A percentile compares a stretch with the other conserved stretches of the same genome.
These are phyloP conservation scores for Cephonodes hylas DNA, from an alignment of 2,888 invertebrate genomes.

Conservation along the genomic window DNA sequence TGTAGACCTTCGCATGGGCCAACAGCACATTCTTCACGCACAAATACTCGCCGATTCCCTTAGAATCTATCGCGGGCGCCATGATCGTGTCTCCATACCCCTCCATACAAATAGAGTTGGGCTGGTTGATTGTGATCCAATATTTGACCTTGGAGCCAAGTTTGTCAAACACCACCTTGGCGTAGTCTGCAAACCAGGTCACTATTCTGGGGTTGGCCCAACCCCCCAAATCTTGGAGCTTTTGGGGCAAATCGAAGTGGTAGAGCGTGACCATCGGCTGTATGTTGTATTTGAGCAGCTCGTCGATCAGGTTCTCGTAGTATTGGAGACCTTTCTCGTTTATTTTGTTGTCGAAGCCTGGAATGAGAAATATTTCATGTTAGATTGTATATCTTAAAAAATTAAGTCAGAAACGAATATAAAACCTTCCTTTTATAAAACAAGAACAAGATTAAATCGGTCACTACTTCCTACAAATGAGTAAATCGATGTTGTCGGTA, in stretches of 20 bases:
- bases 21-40: conserved; percentile 76
- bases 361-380: conserved; percentile 15
- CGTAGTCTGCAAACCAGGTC: conserved; percentile 75
- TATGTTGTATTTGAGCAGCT: conserved; percentile 56
- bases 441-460: not conserved
- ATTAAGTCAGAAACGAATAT: not conserved
- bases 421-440: no score
- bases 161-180: conserved; percentile 59
- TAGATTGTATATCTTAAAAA: not conserved
- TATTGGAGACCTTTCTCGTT: conserved; percentile 69
- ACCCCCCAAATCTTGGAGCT: conserved; percentile 58
- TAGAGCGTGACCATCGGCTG: conserved; percentile 59
- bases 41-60: conserved; percentile 73
- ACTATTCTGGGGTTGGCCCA: conserved; percentile 51
- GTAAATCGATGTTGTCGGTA: no score
- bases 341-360: conserved; percentile 54
- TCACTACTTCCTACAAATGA: no score
- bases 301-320: conserved; percentile 81
- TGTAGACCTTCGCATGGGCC: conserved; percentile 82
- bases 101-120: conserved; percentile 59
- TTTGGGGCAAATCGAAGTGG: conserved; percentile 63
- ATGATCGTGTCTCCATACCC: conserved; percentile 64
- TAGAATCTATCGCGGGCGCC: conserved; percentile 57
- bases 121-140: conserved; percentile 84
- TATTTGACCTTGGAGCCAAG: conserved; percentile 74